phyloP scores from a whole-genome alignment of 1,140 invertebrate genomes.

The Brachystomella parvula region DNA sequence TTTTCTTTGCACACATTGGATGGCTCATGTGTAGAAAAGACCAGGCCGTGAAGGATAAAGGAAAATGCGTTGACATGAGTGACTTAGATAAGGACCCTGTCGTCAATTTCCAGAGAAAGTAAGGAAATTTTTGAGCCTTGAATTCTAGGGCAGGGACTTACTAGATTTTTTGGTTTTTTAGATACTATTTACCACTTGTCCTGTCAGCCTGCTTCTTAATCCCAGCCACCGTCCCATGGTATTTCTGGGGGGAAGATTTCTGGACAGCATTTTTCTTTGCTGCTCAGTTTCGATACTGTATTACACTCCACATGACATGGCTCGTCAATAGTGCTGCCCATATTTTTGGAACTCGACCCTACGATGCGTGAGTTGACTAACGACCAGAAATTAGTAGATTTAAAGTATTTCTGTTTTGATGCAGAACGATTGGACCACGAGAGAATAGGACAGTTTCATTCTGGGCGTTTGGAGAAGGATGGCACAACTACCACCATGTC shows the following conservation, averaged over 20 bases:
- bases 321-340: slow-evolving; percentile 64
- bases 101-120: slow-evolving; percentile 70
- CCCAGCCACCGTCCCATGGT: slow-evolving; percentile 65
- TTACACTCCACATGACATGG: slow-evolving; percentile 59
- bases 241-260: slow-evolving; percentile 63
- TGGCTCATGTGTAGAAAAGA: slow-evolving; percentile 90
- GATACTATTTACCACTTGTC: slow-evolving; percentile 76
- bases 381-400: not conserved
- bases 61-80: slow-evolving; percentile 67
- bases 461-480: slow-evolving; percentile 72
- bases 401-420: slow-evolving; percentile 2
- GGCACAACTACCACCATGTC: slow-evolving; percentile 85
- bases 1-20: slow-evolving; percentile 93
- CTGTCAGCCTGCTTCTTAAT: slow-evolving; percentile 74
- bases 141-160: not conserved
- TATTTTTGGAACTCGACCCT: slow-evolving; percentile 56
- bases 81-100: slow-evolving; percentile 76
- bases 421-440: slow-evolving; percentile 59
- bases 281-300: slow-evolving; percentile 73
- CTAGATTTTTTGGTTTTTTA: slow-evolving; percentile 39
- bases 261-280: slow-evolving; percentile 73
- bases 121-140: not conserved
- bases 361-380: slow-evolving; percentile 51
- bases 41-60: slow-evolving; percentile 75
- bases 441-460: slow-evolving; percentile 63